Evolutionary conservation across 1,140 invertebrate genomes (phyloP), one percentile per base, ranked within the genome.

Genomic region (Caerostris darwini): DNA sequence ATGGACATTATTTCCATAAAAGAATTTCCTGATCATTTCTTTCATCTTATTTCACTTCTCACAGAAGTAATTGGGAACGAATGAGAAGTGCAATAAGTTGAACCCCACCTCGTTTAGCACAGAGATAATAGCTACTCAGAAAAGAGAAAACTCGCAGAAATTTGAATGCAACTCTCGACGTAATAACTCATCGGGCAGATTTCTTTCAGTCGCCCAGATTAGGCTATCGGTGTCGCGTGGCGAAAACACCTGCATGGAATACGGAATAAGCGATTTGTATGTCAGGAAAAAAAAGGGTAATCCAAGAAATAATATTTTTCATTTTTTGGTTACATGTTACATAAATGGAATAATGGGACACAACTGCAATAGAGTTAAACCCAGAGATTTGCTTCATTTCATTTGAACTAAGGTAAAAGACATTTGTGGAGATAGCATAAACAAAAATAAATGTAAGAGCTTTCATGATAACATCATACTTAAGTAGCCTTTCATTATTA

Each of bases 151-250:
- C 54, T 10, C 17, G 34, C 17, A 83, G 17, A 19, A 83, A 83
- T 83, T 83, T 83, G 56, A 83, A 83, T 83, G 53, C 82, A 83
- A 8, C 5, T 17, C 17, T 77, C 50, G 71, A 53, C 54, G 53
- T 83, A 58, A 83, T 83, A 83, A 58, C 54, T 83, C 71, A 83
- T 83, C n/a, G 53, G 34, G 82, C 82, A 54, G 57, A 83, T 83
- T 83, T 57, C 82, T 83, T 83, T 83, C 34, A 77, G 34, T 50
- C 71, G 71, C 53, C 53, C 10, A 77, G 71, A 77, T 77, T 77
- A 53, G 17, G 14, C 56, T n/a, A 83, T 83, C 14, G n/a, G 14
- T 83, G 82, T 83, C 82, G 82, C 82, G 82, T 83, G 82, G 5
- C 7, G 53, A 83, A 57, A 83, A 58, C 82, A 83, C 82, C 82